These are phyloP conservation scores for Thysanoteuthis rhombus DNA, from an alignment of 2,888 invertebrate species.

Conservation along the genomic window DNA sequence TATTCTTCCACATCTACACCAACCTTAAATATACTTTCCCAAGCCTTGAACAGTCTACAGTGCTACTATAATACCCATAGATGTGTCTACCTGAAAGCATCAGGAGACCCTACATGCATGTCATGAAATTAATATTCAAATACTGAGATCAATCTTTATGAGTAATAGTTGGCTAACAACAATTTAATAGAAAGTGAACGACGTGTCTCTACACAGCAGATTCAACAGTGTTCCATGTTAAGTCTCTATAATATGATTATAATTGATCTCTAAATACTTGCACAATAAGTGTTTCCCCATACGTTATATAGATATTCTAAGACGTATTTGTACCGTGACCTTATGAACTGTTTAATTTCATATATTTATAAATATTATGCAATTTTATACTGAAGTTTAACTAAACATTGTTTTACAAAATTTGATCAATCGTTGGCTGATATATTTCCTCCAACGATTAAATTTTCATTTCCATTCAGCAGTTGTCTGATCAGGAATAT, in stretches of 20 bases:
- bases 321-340: neutral
- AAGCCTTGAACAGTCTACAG: neutral
- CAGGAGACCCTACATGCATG: neutral
- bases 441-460: neutral
- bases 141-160: neutral
- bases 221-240: neutral
- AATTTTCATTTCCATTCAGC: neutral
- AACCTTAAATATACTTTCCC: neutral
- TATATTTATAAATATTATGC: constrained; percentile 12
- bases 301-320: neutral
- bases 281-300: neutral
- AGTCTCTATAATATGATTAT: no score
- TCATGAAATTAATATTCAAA: neutral
- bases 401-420: neutral
- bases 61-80: neutral
- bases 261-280: neutral
- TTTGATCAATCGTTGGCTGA: neutral
- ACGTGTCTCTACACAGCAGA: no score
- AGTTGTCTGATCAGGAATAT: neutral
- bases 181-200: no score
- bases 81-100: neutral
- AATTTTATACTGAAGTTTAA: neutral
- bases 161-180: neutral
- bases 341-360: neutral
- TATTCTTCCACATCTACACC: neutral